Evolutionary conservation across 2,888 invertebrate genomes (phyloP), one percentile per base, ranked within the genome.

Genomic region (Pediacus dermestoides): DNA sequence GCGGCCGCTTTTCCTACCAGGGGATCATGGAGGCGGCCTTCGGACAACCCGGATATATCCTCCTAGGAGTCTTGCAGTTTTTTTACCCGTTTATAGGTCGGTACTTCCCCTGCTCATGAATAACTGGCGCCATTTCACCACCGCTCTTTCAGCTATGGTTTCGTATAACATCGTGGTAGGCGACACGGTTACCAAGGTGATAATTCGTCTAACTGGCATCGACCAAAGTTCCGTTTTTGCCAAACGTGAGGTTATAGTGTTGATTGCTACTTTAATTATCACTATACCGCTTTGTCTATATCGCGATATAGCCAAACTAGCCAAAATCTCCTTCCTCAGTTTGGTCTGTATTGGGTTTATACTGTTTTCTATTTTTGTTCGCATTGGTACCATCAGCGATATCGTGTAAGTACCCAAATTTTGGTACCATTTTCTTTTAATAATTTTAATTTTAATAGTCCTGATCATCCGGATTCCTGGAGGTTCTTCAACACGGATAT

Each of bases 151-250:
- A 88, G 88, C 88, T 4, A 88, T 89, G 88, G 84, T 88, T 41
- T 88, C 88, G 39, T 89, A 89, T 68, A 89, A 89, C 67, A 83
- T 89, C 10, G 88, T 88, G 11, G 88, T 89, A 16, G 89, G 88
- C 11, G 89, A 90, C 62, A 89, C 88, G 0, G 75, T 88, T 26
- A 88, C 88, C 9, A 88, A 88, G 70, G 85, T 89, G 10, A 72
- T 88, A 37, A 74, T 82, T n/a, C 74, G 87, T 44, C 73, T 88
- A 33, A 78, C 82, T 8, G 76, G 77, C 32, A 69, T 77, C 16
- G 63, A 70, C 2, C 67, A 70, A 25, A 71, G 71, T 25, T 76
- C 74, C 9, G 58, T 82, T 26, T 70, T 82, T 37, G 80, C 77
- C 6, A 76, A 77, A 53, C 69, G 84, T 15, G 78, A 83, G 60